Conservation (phyloP, 2,888 invertebrate genomes). For the Pammene aurita region DNA sequence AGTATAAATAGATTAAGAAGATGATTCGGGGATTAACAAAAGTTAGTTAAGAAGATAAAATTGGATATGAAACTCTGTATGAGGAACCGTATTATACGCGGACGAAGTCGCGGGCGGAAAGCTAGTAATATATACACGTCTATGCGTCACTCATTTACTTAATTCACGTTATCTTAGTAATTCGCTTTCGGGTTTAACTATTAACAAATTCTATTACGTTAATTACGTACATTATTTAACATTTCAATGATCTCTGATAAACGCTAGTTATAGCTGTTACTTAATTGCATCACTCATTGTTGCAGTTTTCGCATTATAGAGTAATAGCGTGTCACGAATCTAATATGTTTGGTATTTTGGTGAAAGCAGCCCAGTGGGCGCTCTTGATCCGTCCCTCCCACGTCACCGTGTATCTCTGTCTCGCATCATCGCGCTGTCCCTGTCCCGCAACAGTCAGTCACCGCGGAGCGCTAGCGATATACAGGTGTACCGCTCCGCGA, state of each 20-base stretch:
- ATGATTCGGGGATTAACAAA: no score
- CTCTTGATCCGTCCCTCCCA: conserved; percentile 77
- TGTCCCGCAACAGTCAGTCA: conserved; percentile 73
- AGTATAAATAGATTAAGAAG: no score
- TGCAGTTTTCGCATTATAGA: conserved; percentile 31
- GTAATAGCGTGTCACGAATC: conserved; percentile 22
- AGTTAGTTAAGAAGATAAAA: no score
- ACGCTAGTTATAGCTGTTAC: neutral
- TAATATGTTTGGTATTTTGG: conserved; percentile 9
- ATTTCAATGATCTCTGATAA: conserved; percentile 20
- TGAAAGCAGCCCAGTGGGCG: conserved; percentile 67
- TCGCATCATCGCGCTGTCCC: conserved; percentile 67
- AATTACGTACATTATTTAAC: conserved; percentile 14
- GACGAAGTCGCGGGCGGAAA: no score
- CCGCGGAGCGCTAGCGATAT: conserved; percentile 69
- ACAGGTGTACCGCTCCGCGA: conserved; percentile 64
- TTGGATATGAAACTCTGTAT: no score
- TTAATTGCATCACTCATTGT: conserved; percentile 33
- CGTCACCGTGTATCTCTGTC: conserved; percentile 69
- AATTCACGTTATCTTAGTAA: no score
- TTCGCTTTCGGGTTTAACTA: conserved; percentile 9
- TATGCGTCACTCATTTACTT: no score
- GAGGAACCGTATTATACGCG: no score
- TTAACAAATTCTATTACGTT: neutral
- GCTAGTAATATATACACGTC: no score